phyloP scores from a whole-genome alignment of 2,113 vertebrate genomes.

The Nansenia antarctica region DNA sequence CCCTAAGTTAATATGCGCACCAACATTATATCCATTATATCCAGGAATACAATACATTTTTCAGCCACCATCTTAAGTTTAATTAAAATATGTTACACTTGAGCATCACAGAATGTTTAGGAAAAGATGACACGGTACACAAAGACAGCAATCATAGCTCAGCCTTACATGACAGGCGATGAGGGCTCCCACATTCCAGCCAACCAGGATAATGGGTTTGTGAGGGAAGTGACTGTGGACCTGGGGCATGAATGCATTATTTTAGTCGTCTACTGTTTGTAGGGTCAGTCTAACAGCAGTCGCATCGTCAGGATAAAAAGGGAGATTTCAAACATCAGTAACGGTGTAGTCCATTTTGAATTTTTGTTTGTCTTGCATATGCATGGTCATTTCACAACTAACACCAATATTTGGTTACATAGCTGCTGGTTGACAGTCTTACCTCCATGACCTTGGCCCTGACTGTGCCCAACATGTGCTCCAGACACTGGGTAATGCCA shows the following conservation, averaged over 20 bases:
- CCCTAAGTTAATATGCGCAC: not conserved
- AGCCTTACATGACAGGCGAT: conserved; percentile 93
- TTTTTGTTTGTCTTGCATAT: too few species aligned
- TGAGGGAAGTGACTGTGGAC: conserved; percentile 95
- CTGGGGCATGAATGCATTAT: conserved; percentile 59
- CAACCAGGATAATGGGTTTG: conserved; percentile 92
- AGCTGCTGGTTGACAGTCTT: fast-evolving
- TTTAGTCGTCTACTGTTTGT: too few species aligned
- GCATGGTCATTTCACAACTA: too few species aligned
- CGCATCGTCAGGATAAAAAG: too few species aligned
- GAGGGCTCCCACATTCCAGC: conserved; percentile 94
- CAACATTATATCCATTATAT: not conserved
- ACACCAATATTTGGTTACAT: not conserved
- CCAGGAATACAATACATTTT: too few species aligned
- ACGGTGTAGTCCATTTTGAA: too few species aligned
- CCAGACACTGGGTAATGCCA: conserved; percentile 90
- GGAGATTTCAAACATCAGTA: too few species aligned
- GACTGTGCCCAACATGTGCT: conserved; percentile 91
- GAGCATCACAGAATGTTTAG: not conserved
- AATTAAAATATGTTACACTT: not conserved
- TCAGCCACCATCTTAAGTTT: too few species aligned
- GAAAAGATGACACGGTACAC: not conserved
- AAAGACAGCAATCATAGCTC: fast-evolving
- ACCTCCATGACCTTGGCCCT: conserved; percentile 95
- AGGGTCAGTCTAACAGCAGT: too few species aligned